Evolutionary conservation across 1,140 invertebrate species (phyloP).

Genomic region (Hydropsyche tenuis): DNA sequence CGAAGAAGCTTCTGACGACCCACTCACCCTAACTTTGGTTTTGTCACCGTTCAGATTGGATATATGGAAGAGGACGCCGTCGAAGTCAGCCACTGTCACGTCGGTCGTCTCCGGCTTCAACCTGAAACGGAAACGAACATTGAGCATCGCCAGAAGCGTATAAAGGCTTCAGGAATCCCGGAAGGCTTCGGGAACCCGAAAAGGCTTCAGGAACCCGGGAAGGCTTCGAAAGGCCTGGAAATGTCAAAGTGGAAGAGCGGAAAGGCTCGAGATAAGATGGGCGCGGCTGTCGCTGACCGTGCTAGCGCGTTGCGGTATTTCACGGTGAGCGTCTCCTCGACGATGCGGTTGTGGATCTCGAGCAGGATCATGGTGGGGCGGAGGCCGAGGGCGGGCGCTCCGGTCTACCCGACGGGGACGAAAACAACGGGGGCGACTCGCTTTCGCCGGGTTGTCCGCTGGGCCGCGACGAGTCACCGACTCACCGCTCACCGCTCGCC

Average conservation of each 20-base stretch:
- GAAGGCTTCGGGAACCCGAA: no score
- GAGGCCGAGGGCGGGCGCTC: no score
- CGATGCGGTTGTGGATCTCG: constrained; percentile 98
- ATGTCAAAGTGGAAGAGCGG: constrained; percentile 54
- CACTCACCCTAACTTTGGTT: constrained; percentile 92
- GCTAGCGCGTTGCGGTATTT: constrained; percentile 95
- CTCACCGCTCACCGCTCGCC: no score
- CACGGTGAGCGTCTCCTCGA: constrained; percentile 92
- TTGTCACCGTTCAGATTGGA: constrained; percentile 96
- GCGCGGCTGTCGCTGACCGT: constrained; percentile 76
- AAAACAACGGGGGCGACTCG: no score
- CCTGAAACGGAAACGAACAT: constrained; percentile 66
- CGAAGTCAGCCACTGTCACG: constrained; percentile 95
- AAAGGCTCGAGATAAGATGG: constrained; percentile 56
- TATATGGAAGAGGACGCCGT: constrained; percentile 98
- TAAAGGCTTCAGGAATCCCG: no score
- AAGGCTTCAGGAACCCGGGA: constrained; percentile 11
- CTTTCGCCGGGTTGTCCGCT: no score
- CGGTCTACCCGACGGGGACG: no score
- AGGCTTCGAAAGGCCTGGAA: constrained; percentile 33
- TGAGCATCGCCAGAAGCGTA: constrained; percentile 40
- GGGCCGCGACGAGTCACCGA: no score
- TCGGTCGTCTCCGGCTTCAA: constrained; percentile 95
- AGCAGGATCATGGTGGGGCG: constrained; percentile 97
- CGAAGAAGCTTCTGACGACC: no score